Evolutionary conservation across 1,140 invertebrate species (phyloP), one percentile per base, ranked within the genome.

Genomic region (Drosophila truncata): DNA sequence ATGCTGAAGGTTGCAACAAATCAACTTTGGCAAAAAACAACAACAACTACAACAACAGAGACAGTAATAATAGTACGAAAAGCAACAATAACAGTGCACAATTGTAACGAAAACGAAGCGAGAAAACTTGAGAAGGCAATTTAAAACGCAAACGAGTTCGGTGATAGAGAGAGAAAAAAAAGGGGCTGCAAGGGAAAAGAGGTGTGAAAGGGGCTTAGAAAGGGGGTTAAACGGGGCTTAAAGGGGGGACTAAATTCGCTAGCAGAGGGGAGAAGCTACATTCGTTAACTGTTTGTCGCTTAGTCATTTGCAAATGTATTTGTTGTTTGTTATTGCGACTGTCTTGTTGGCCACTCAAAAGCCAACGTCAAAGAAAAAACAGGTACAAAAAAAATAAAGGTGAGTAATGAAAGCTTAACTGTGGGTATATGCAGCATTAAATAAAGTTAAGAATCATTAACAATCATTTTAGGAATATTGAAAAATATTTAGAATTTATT

Each of bases 1-100:
- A 88, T 90, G 80, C 63, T 82, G 85, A 88, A 88, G 85, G 85
- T 90, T 88, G 78, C 75, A 80, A 58, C 57, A 76, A 69, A 86
- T 75, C 75, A 74, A 62, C 62, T 67, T 70, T 70, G 66, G 63
- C 60, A 52, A 47, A 69, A 82, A 59, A 13, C 29, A 37, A 52
- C 57, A 77, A 65, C 14, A 37, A 27, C 29, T 18, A 29, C 63
- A 35, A 66, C 29, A 31, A 27, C 14, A 54, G 8, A 23, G 20
- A 54, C 25, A 69, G 44, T 73, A 73, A 72, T 73, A 72, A 73
- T 72, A 73, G 42, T 73, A 73, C 5, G 18, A 50, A 72, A 73
- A 72, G 57, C 76, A 75, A 66, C 73, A 81, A 66, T 65, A 81
- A 82, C 46, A 87, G 47, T 69, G 75, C 70, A 80, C 65, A 87